Evolutionary conservation across 2,113 vertebrate species (phyloP), one percentile per base, ranked within the genome.

Genomic region (Oncorhynchus nerka): DNA sequence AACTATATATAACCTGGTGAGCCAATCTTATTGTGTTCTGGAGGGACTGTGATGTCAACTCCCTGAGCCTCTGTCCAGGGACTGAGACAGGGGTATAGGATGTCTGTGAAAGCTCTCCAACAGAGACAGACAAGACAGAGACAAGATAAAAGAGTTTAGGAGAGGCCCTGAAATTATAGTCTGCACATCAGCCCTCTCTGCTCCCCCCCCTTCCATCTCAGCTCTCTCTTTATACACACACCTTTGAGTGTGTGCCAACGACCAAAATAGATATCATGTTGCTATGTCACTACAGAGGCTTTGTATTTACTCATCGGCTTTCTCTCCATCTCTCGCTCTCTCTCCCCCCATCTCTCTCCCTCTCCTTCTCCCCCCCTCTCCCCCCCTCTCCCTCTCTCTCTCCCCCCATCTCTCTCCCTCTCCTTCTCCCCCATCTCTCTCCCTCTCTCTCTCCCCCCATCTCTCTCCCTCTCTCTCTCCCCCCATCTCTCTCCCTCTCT

Each of bases 211-310:
- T 22, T 20, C 30, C 19, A n/a, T 7, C 67, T 2, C 32, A 5
- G 4, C 66, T 68, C 65, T 19, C 28, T 28, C 28, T 28, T 28
- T 19, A 72, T 70, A 74, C 62, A 20, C 72, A 26, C 61, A 32
- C 62, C 74, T 81, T 84, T 89, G 82, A 82, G 28, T 69, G 64
- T 6, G 34, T 84, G 79, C 74, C 81, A 86, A 22, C 66, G 62
- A 79, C 76, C 73, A 79, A 81, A 77, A 30, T 71, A 79, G 79
- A 81, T 86, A 84, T 87, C 80, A 82, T 49, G 79, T 88, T 84
- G 70, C 81, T 15, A 65, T 71, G 76, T 87, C 81, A 76, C 26
- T 64, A 68, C 48, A 70, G 57, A 83, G 71, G 24, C 80, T 84
- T 70, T 80, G 78, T 34, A 16, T 1, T 48, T 55, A 8, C 22